phyloP scores from a whole-genome alignment of 2,888 invertebrate genomes.

The Microchrysa polita region DNA sequence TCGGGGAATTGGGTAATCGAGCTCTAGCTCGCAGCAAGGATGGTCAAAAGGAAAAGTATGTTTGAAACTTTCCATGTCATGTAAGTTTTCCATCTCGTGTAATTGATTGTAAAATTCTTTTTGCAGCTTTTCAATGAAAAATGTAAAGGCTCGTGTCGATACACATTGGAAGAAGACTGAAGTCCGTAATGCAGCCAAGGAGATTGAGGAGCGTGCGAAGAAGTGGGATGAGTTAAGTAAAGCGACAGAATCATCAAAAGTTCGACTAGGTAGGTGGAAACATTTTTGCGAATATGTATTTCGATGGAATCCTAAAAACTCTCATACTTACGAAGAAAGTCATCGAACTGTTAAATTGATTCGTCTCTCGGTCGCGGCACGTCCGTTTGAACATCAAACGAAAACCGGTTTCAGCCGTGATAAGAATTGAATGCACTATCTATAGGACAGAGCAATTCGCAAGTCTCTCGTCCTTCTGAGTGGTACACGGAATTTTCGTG shows the following conservation, averaged over 20 bases:
- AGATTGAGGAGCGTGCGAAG: conserved; percentile 28
- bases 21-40: conserved; percentile 60
- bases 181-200: conserved; percentile 21
- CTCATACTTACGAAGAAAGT: too few relatives aligned
- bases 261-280: neutral
- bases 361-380: too few relatives aligned
- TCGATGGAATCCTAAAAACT: too few relatives aligned
- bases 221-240: neutral
- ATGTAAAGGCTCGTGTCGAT: conserved; percentile 62
- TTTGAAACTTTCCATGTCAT: too few relatives aligned
- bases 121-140: conserved; percentile 52
- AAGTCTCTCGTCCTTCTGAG: too few relatives aligned
- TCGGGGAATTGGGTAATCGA: conserved; percentile 67
- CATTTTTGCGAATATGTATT: too few relatives aligned
- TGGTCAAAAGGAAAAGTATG: conserved; percentile 57
- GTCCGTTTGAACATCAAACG: too few relatives aligned
- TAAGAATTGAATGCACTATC: too few relatives aligned
- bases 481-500: too few relatives aligned
- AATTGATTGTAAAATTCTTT: conserved; percentile 52
- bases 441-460: too few relatives aligned
- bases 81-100: neutral
- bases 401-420: too few relatives aligned
- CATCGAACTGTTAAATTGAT: too few relatives aligned
- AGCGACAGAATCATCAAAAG: neutral
- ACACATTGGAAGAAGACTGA: conserved; percentile 60